These are phyloP conservation scores for Patella vulgata DNA, from an alignment of 1,140 invertebrate genomes.

Conservation along the genomic window DNA sequence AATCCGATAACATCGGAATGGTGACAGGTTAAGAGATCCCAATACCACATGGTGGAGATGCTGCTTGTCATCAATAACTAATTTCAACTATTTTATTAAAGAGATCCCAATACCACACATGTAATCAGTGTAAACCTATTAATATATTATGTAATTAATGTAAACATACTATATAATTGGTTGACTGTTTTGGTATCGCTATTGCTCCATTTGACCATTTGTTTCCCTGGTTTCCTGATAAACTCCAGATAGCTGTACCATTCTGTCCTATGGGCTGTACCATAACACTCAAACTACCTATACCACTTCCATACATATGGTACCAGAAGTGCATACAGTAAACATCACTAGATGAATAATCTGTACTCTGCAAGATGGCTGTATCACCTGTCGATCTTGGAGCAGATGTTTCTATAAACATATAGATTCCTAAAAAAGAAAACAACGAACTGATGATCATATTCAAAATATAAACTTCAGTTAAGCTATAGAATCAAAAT, in stretches of 20 bases:
- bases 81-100: too few relatives aligned
- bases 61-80: too few relatives aligned
- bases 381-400: slow-evolving; percentile 48
- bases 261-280: slow-evolving; percentile 13
- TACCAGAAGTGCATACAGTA: slow-evolving; percentile 73
- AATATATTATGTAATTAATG: too few relatives aligned
- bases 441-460: neutral
- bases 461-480: neutral
- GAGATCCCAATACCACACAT: too few relatives aligned
- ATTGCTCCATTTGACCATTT: slow-evolving; percentile 47
- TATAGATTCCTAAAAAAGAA: slow-evolving; percentile 48
- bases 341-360: slow-evolving; percentile 22
- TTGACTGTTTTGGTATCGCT: slow-evolving; percentile 27
- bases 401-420: slow-evolving; percentile 58
- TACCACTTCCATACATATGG: slow-evolving; percentile 79
- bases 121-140: too few relatives aligned
- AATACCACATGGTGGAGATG: too few relatives aligned
- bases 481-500: too few relatives aligned
- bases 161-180: slow-evolving; percentile 20
- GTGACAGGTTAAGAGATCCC: too few relatives aligned
- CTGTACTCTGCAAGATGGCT: slow-evolving; percentile 41
- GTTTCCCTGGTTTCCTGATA: slow-evolving; percentile 49
- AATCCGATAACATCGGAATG: too few relatives aligned
- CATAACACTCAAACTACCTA: slow-evolving; percentile 56
- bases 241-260: slow-evolving; percentile 35